A percentile compares a stretch with the other conserved stretches of the same genome.
These are phyloP conservation scores for Charina bottae DNA, from an alignment of 2,113 vertebrate species.

Conservation along the genomic window DNA sequence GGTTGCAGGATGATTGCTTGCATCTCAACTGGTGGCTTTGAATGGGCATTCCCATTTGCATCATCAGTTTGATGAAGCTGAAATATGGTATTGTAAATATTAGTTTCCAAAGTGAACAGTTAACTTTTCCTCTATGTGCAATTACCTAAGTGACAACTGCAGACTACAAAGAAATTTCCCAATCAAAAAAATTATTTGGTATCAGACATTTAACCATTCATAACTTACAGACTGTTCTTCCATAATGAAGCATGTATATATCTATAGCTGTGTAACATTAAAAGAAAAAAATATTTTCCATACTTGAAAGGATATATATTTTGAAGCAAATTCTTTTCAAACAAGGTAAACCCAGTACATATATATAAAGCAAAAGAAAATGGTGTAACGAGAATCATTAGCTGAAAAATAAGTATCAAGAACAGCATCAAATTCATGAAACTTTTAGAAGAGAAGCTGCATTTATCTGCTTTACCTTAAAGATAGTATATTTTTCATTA, in stretches of 20 bases:
- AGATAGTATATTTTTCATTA: constrained; percentile 34
- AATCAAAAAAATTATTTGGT: constrained; percentile 16
- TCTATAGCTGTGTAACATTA: not conserved
- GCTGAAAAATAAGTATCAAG: not conserved
- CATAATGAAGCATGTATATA: not conserved
- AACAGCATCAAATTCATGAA: constrained; percentile 12
- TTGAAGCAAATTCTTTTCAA: constrained; percentile 9
- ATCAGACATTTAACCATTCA: not conserved
- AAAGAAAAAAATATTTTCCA: constrained; percentile 22
- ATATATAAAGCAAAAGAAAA: constrained; percentile 11
- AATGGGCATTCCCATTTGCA: not conserved
- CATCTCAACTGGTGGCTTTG: not conserved
- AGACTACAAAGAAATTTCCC: not conserved
- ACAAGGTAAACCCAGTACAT: constrained; percentile 5
- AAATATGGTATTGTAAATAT: not conserved
- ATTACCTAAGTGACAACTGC: fast-evolving
- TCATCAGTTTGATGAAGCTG: not conserved
- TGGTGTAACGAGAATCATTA: not conserved
- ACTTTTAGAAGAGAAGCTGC: not conserved
- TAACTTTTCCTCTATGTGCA: not conserved
- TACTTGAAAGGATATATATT: not conserved
- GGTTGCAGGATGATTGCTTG: not conserved
- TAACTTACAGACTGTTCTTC: not conserved
- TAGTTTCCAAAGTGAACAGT: not conserved
- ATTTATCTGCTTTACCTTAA: constrained; percentile 35